A percentile compares a stretch with the other conserved stretches of the same genome.
These are phyloP conservation scores for Pterostichus niger DNA, from an alignment of 2,888 invertebrate genomes.

Conservation along the genomic window DNA sequence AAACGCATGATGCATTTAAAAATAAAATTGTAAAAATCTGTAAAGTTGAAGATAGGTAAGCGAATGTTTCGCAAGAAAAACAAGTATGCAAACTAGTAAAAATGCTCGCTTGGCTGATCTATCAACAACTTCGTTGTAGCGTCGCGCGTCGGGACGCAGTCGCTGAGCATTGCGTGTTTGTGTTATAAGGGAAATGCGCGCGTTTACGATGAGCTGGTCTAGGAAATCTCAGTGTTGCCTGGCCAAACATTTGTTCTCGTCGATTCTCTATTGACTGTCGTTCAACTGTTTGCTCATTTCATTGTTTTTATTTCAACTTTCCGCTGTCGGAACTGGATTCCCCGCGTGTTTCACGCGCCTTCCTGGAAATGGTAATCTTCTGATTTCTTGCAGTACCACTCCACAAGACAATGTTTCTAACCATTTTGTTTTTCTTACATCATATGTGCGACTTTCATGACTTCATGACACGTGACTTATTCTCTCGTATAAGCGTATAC, in stretches of 20 bases:
- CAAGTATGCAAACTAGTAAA: not conserved
- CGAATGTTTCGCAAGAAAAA: no score
- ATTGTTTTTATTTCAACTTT: slow-evolving; percentile 72
- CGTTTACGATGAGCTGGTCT: slow-evolving; percentile 62
- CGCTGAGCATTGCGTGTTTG: slow-evolving; percentile 38
- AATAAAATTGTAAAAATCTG: no score
- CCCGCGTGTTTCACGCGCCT: slow-evolving; percentile 48
- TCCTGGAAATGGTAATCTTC: slow-evolving; percentile 40
- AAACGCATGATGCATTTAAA: no score
- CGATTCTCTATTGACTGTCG: slow-evolving; percentile 74
- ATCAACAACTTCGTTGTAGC: no score
- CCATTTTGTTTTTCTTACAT: slow-evolving; percentile 4
- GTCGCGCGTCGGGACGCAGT: not conserved
- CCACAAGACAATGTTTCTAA: not conserved
- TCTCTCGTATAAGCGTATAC: not conserved
- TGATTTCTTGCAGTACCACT: not conserved
- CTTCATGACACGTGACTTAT: not conserved
- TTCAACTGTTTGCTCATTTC: slow-evolving; percentile 72
- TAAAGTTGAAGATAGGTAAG: no score
- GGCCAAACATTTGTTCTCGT: slow-evolving; percentile 73
- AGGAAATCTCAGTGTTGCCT: slow-evolving; percentile 67
- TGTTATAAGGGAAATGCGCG: slow-evolving; percentile 53
- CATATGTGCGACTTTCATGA: not conserved
- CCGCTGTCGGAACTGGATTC: slow-evolving; percentile 70
- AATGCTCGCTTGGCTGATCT: not conserved